Conservation (phyloP, 2,113 vertebrate species). For the Campylomormyrus tamandua region DNA sequence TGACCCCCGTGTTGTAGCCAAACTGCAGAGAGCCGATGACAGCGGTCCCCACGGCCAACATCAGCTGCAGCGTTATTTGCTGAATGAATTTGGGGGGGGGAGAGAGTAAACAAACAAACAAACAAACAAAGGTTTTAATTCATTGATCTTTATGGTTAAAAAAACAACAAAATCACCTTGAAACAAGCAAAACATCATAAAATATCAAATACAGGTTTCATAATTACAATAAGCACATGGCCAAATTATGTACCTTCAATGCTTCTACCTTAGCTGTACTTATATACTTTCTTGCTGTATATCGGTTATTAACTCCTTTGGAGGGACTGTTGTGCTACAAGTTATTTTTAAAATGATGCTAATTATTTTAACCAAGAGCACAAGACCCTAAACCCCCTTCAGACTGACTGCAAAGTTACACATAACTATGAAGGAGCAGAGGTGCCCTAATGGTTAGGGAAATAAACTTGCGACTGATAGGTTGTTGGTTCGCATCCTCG, state of each 20-base stretch:
- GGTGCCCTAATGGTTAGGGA: background rate
- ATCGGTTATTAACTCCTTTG: background rate
- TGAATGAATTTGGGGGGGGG: background rate
- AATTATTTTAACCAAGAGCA: background rate
- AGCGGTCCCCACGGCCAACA: conserved; percentile 72
- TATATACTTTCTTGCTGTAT: background rate
- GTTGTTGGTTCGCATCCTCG: background rate
- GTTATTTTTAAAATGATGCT: background rate
- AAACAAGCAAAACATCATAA: background rate
- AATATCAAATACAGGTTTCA: background rate
- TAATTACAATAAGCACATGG: background rate
- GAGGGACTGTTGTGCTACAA: background rate
- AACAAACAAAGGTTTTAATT: background rate
- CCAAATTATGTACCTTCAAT: background rate
- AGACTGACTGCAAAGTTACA: background rate
- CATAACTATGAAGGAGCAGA: background rate
- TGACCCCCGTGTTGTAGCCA: conserved; percentile 78
- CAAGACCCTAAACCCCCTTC: background rate
- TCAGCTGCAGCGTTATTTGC: conserved; percentile 65
- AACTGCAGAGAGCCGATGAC: conserved; percentile 78
- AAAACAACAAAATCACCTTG: background rate
- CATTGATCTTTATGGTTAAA: background rate
- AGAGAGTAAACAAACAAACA: too few species aligned
- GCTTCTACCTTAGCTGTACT: background rate
- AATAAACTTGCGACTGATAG: background rate